Base-by-base conservation (phyloP, 2,113 vertebrate species). In the Cygnus buccinator region DNA sequence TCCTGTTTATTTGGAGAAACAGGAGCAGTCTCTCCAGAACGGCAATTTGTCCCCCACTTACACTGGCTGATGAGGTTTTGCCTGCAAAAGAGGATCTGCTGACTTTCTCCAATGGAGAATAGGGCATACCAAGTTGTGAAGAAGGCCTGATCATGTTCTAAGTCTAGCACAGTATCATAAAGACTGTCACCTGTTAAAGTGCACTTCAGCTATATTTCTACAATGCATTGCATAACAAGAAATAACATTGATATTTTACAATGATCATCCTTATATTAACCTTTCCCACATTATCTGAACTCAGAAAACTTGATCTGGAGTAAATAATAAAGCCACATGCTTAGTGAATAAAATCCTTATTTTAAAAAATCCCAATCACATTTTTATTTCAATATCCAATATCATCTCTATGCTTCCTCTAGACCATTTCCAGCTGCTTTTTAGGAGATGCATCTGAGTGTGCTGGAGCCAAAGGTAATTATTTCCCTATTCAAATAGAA, bases 401-500 rank as follows among this genome's bases (percentile, higher is more conserved):
- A 87, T 59, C 65, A 91, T 84, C 63, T 94, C 61, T 62, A 79
- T 57, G 79, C 65, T 89, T 74, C 80, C 94, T 95, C 77, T 91
- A 94, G 76, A 94, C 73, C 76, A 87, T 44, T 88, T 96, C 85
- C 89, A 96, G 79, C 84, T 91, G 94, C 76, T 96, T 92, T 94
- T 90, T 94, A 95, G 90, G 50, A 95, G 87, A 93, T 19, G 80
- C 26, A 22, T 94, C 85, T 84, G 95, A 97, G 82, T 63, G 62
- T 86, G 74, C 61, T 80, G 29, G 76, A 97, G 71, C 52, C 78
- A 91, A 94, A 97, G 94, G 95, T 96, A 96, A 96, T 96, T 91
- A 98, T 90, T 97, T 97, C 87, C 95, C 77, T 96, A 92, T 62
- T 95, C 88, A 97, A 97, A 97, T 93, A 91, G 55, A n/a, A 84